phyloP scores from a whole-genome alignment of 2,888 invertebrate species.

The Brenthis ino region DNA sequence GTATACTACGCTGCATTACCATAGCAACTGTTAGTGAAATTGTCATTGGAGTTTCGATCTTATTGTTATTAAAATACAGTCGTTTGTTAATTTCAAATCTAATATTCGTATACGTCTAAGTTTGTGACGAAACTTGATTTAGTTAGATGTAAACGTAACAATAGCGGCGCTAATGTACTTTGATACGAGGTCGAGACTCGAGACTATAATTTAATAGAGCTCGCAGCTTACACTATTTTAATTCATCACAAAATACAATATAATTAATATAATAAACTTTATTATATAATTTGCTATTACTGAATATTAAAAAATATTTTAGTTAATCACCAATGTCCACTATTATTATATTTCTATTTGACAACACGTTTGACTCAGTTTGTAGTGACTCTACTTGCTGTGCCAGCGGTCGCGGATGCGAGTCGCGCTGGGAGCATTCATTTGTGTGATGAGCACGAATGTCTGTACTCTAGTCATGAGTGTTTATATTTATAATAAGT shows the following conservation, averaged over 20 bases:
- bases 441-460: too few relatives aligned
- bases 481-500: too few relatives aligned
- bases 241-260: neutral
- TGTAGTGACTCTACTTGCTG: too few relatives aligned
- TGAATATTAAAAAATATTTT: too few relatives aligned
- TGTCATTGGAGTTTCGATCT: neutral
- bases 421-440: too few relatives aligned
- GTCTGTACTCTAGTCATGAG: too few relatives aligned
- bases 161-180: slow-evolving; percentile 19
- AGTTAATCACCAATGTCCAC: too few relatives aligned
- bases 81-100: neutral
- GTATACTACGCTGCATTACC: slow-evolving; percentile 7
- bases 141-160: slow-evolving; percentile 18
- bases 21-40: neutral
- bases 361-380: too few relatives aligned
- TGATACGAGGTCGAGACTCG: slow-evolving; percentile 18
- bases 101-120: slow-evolving; percentile 2
- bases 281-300: too few relatives aligned
- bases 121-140: slow-evolving; percentile 22
- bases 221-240: neutral
- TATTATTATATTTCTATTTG: too few relatives aligned
- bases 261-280: neutral
- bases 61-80: neutral
- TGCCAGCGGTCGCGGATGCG: too few relatives aligned
- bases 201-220: slow-evolving; percentile 12